Conservation (phyloP, 1,140 invertebrate genomes). For the Bilobella aurantiaca region DNA sequence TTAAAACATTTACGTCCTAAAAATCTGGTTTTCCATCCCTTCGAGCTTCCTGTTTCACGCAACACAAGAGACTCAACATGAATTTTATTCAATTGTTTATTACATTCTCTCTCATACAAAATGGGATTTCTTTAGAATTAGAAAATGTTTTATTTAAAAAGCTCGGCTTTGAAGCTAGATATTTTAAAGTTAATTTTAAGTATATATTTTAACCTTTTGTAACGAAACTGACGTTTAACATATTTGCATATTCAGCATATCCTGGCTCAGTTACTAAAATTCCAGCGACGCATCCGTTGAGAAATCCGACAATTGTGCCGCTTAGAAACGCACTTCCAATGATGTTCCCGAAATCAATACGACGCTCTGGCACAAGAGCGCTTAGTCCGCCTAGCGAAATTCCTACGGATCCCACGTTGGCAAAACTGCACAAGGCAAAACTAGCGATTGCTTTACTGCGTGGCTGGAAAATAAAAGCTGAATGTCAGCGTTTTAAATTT, state of each 20-base stretch:
- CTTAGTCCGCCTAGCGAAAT: constrained; percentile 60
- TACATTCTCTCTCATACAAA: too few species aligned
- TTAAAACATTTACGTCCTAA: too few species aligned
- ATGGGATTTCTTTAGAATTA: too few species aligned
- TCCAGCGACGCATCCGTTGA: constrained; percentile 86
- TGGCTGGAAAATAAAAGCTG: constrained; percentile 42
- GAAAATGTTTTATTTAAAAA: too few species aligned
- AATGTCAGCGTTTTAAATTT: constrained; percentile 15
- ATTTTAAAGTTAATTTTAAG: too few species aligned
- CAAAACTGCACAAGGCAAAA: constrained; percentile 89
- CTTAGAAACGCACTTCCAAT: constrained; percentile 73
- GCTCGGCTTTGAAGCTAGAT: too few species aligned
- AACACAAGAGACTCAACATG: too few species aligned
- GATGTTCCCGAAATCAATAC: constrained; percentile 55
- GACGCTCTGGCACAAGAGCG: constrained; percentile 65
- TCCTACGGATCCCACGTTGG: constrained; percentile 81
- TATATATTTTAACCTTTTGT: too few species aligned
- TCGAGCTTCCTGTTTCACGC: too few species aligned
- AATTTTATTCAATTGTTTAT: too few species aligned
- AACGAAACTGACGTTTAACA: not conserved
- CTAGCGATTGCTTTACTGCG: constrained; percentile 74
- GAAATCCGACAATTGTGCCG: constrained; percentile 76
- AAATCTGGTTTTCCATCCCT: not conserved
- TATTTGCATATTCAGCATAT: not conserved
- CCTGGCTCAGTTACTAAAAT: constrained; percentile 11